Evolutionary conservation across 2,797 vertebrate species (phyloP), one percentile per base, ranked within the genome.

Genomic region (Cebuella pygmaea): DNA sequence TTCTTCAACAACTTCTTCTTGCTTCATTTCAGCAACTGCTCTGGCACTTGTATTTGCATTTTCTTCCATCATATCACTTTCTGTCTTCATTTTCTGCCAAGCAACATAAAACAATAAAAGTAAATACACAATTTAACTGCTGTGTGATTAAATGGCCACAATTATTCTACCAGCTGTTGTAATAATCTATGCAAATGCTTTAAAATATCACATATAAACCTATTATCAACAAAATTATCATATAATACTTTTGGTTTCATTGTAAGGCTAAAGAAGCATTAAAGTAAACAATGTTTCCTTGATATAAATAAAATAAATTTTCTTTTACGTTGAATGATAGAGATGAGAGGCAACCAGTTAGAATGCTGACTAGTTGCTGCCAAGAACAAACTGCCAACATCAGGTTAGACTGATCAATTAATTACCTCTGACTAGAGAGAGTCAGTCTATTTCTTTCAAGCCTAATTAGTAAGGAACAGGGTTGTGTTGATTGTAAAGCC

Each of bases 61-160:
- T 98, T 99, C 99, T 98, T 99, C 99, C 98, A 99, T 99, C 97
- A 99, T 99, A 95, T 99, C 99, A 92, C 99, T 99, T 98, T 99
- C 99, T 93, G 98, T 99, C 98, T 99, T 99, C 98, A 99, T 99
- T 99, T 99, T 99, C 99, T 99, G 98, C 97, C 33, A 97, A 93
- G 44, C 9, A 91, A 96, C 94, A 96, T 55, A 92, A 91, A 97
- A 81, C 92, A 89, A 95, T 46, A 83, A 19, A 67, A 59, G 88
- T 7, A 64, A 5, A 48, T 50, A 95, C 30, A 94, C 33, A 96
- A 46, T 48, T 82, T 0, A 85, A 95, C 6, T 70, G 30, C 8
- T 55, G 20, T 93, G 27, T 82, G n/a, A 97, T 79, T 79, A 93
- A 93, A 74, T 76, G 27, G 13, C 7, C 46, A 59, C 84, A 70